Conservation (phyloP, 2,888 invertebrate species). For the Diplazon laetatorius region DNA sequence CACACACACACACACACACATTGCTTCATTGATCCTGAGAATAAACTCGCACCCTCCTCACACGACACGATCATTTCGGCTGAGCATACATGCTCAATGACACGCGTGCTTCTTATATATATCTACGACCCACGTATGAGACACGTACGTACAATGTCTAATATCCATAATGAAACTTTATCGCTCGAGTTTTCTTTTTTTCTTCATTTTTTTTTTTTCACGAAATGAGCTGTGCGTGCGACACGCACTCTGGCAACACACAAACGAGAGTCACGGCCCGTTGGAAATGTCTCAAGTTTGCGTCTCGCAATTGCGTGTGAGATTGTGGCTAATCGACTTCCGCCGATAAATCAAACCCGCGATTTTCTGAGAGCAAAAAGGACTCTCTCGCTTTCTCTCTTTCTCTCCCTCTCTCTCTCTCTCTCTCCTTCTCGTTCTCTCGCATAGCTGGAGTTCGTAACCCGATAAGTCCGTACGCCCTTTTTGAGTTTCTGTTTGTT, state of each 20-base stretch:
- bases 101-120: constrained; percentile 38
- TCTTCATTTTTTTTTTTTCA: no score
- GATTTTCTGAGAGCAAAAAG: background rate
- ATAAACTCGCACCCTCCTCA: constrained; percentile 25
- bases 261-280: constrained; percentile 36
- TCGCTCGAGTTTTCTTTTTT: no score
- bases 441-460: constrained; percentile 68
- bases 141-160: background rate
- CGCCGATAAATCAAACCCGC: constrained; percentile 75
- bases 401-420: no score
- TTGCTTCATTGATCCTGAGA: background rate
- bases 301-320: constrained; percentile 71
- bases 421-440: no score
- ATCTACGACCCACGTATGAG: background rate
- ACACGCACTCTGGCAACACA: constrained; percentile 18
- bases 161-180: no score
- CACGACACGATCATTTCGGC: constrained; percentile 32
- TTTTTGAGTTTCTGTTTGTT: constrained; percentile 77
- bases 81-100: constrained; percentile 48
- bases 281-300: constrained; percentile 43
- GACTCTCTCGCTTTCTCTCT: no score
- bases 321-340: constrained; percentile 78
- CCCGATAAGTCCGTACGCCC: constrained; percentile 72
- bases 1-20: no score
- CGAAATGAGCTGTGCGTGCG: background rate